Conservation (phyloP, 2,888 invertebrate genomes). For the Strigamia maritima region DNA sequence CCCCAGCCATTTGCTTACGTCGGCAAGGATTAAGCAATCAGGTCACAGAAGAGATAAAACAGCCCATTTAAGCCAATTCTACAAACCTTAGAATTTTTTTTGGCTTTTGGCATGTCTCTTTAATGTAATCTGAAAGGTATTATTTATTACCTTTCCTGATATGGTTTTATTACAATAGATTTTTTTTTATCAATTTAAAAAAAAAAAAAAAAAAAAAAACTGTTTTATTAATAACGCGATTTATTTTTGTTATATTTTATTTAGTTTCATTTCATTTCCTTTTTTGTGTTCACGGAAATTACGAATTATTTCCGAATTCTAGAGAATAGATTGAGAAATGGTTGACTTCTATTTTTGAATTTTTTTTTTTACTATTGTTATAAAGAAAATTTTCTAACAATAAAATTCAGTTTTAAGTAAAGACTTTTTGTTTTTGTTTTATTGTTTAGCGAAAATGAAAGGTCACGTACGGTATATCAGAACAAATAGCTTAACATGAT, state of each 20-base stretch:
- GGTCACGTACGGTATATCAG: not conserved
- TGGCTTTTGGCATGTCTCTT: not conserved
- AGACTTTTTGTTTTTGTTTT: not conserved
- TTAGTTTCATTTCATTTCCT: not conserved
- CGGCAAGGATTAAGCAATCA: conserved; percentile 28
- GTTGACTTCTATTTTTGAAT: not conserved
- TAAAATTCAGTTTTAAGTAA: not conserved
- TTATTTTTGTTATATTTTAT: not conserved
- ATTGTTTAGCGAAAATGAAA: not conserved
- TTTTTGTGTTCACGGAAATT: conserved; percentile 21
- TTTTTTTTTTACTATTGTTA: not conserved
- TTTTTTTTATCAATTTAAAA: not conserved
- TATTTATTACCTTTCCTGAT: not conserved
- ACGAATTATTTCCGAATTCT: no score
- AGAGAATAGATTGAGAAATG: not conserved
- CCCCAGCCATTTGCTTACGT: conserved; percentile 24
- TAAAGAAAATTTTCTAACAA: not conserved
- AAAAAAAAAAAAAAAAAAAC: not conserved
- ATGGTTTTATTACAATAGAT: not conserved
- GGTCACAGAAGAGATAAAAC: conserved; percentile 1
- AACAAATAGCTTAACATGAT: conserved; percentile 27
- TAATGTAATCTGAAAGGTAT: conserved; percentile 2
- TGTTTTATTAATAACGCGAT: not conserved
- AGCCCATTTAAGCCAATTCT: not conserved
- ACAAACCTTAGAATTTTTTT: not conserved